Conservation (phyloP, 2,113 vertebrate genomes). For the Gymnarchus niloticus region DNA sequence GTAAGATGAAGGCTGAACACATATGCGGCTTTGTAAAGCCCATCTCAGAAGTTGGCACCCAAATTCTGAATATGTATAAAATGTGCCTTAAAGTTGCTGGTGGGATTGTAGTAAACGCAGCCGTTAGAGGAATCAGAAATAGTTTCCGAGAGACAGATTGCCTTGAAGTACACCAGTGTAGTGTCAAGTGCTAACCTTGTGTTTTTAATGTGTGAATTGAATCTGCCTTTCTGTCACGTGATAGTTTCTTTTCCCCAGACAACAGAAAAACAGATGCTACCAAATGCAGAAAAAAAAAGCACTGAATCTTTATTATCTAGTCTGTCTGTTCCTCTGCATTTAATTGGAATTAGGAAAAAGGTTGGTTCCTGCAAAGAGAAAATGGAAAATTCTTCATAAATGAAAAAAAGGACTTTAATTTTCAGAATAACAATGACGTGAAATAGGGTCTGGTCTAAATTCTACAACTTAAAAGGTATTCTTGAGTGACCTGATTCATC, state of each 20-base stretch:
- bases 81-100: not conserved
- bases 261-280: not conserved
- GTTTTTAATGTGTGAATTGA: not conserved
- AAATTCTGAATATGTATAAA: too few species aligned
- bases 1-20: not conserved
- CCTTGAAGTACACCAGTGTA: not conserved
- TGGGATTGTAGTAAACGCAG: not conserved
- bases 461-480: not conserved
- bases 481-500: not conserved
- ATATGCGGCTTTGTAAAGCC: not conserved
- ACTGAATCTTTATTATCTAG: too few species aligned
- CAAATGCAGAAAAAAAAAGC: not conserved
- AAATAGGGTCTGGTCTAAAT: not conserved
- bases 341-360: not conserved
- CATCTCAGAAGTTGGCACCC: not conserved
- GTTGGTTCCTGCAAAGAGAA: not conserved
- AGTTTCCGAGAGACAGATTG: conserved; percentile 12
- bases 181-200: not conserved
- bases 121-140: not conserved
- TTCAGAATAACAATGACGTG: not conserved
- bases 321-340: too few species aligned
- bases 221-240: not conserved
- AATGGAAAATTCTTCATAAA: not conserved
- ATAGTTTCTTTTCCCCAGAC: not conserved
- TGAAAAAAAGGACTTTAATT: not conserved